A percentile compares a stretch with the other conserved stretches of the same genome.
These are phyloP conservation scores for Aegithalos caudatus DNA, from an alignment of 2,113 vertebrate genomes.

Conservation along the genomic window DNA sequence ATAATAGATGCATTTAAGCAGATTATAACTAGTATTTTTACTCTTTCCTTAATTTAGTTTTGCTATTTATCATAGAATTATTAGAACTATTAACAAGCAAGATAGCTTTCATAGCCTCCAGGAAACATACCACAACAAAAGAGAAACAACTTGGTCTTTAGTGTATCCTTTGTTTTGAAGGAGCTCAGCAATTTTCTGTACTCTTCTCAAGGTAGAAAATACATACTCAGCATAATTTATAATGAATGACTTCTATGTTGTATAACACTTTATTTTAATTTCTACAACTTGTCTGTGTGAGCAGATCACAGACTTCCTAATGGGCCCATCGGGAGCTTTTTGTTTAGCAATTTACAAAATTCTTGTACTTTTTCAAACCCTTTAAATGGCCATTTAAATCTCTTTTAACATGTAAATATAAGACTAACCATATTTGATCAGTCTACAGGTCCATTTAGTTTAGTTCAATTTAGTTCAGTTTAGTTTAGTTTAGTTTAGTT, in stretches of 20 bases:
- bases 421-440: background rate
- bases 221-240: background rate
- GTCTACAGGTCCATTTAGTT: background rate
- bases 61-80: background rate
- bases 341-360: background rate
- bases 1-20: background rate
- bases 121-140: background rate
- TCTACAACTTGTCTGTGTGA: background rate
- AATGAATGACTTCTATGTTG: background rate
- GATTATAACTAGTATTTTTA: background rate
- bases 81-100: background rate
- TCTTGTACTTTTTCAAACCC: background rate
- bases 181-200: background rate
- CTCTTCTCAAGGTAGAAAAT: background rate
- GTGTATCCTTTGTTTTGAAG: background rate
- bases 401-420: background rate
- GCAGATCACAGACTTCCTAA: background rate
- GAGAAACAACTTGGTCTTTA: background rate
- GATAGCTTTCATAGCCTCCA: background rate
- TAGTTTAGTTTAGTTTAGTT: background rate
- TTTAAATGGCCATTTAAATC: background rate
- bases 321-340: background rate
- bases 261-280: background rate
- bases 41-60: background rate
- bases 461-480: background rate